phyloP scores from a whole-genome alignment of 2,888 invertebrate species.

The Macrosoma leucophasiata region DNA sequence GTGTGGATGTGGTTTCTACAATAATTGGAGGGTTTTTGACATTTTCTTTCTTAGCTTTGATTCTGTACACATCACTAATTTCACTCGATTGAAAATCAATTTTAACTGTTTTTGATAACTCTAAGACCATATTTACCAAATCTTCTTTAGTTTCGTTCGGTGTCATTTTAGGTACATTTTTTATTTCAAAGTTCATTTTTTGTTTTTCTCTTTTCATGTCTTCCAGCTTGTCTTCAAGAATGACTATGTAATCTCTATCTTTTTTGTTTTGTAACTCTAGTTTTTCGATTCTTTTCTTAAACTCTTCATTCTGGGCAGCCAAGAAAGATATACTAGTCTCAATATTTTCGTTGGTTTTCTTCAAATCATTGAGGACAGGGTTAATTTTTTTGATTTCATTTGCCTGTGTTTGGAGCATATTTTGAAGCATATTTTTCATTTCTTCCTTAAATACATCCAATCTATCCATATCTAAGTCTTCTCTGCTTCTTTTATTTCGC shows the following conservation, averaged over 20 bases:
- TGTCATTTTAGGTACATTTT: conserved; percentile 7
- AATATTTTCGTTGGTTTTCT: background rate
- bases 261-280: conserved; percentile 1
- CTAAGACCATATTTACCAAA: background rate
- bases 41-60: no score
- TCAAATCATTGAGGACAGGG: background rate
- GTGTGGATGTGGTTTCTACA: no score
- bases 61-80: no score
- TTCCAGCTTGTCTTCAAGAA: conserved; percentile 5
- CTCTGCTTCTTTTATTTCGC: background rate
- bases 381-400: background rate
- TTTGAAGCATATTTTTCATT: background rate
- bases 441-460: background rate
- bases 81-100: no score
- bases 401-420: background rate
- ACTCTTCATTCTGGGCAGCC: conserved; percentile 1
- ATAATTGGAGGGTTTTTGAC: no score
- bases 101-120: no score
- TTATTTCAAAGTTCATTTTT: conserved; percentile 5
- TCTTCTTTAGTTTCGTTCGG: conserved; percentile 6
- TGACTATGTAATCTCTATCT: background rate
- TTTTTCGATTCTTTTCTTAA: conserved; percentile 1
- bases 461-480: background rate
- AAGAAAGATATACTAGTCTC: background rate
- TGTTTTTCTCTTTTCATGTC: conserved; percentile 2